A percentile compares a stretch with the other conserved stretches of the same genome.
These are phyloP conservation scores for Illadopsis cleaveri DNA, from an alignment of 2,113 vertebrate species.

Conservation along the genomic window DNA sequence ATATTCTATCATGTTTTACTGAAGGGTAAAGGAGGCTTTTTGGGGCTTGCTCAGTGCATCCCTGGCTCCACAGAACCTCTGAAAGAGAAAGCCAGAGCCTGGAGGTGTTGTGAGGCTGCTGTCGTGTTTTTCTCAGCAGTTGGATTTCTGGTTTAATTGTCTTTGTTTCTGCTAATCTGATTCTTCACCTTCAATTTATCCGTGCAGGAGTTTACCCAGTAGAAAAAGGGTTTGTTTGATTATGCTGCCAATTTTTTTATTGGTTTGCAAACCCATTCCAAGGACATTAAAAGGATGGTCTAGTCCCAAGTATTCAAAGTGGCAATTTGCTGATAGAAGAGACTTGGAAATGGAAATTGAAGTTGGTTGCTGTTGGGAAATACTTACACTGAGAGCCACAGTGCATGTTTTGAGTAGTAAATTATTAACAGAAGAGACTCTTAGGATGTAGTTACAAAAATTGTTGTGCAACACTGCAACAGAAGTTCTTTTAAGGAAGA, in stretches of 20 bases:
- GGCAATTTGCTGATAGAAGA: slow-evolving; percentile 49
- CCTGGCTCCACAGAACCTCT: background rate
- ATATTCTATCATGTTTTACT: background rate
- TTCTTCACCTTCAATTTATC: background rate
- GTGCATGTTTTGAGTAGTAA: slow-evolving; percentile 35
- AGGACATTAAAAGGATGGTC: background rate
- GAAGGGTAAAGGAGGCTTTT: background rate
- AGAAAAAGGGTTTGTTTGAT: background rate
- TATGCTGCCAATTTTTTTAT: background rate
- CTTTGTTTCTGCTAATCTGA: background rate
- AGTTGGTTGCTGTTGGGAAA: slow-evolving; percentile 46
- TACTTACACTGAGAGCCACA: slow-evolving; percentile 16
- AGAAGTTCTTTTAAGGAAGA: slow-evolving; percentile 25
- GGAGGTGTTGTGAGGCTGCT: background rate
- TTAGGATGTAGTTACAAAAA: slow-evolving; percentile 41
- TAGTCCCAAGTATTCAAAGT: slow-evolving; percentile 20
- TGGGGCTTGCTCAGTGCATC: background rate
- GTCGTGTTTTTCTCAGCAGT: background rate
- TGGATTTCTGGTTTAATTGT: background rate
- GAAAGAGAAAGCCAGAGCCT: background rate
- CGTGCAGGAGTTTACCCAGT: background rate
- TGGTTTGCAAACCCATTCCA: background rate
- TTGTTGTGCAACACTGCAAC: slow-evolving; percentile 43
- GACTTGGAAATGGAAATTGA: slow-evolving; percentile 40
- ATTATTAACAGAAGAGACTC: slow-evolving; percentile 65